phyloP scores from a whole-genome alignment of 2,888 invertebrate species.

The Macaria notata region DNA sequence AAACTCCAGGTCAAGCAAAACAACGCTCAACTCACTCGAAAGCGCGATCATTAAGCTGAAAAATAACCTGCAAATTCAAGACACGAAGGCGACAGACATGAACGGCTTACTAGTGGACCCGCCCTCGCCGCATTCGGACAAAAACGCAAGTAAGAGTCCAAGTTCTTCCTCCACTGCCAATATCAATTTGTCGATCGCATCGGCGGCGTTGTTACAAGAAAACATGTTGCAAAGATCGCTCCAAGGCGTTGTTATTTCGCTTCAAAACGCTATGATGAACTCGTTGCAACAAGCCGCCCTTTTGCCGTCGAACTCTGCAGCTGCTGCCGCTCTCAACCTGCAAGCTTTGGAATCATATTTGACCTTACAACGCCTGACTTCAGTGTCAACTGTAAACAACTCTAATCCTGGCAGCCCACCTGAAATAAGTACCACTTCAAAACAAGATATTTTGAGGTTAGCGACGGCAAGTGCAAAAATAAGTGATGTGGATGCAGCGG shows the following conservation, averaged over 20 bases:
- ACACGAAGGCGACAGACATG: slow-evolving; percentile 69
- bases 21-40: slow-evolving; percentile 76
- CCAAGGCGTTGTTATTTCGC: slow-evolving; percentile 89
- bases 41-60: slow-evolving; percentile 80
- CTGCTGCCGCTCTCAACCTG: slow-evolving; percentile 91
- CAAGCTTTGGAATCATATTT: slow-evolving; percentile 94
- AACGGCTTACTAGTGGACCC: slow-evolving; percentile 65
- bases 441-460: slow-evolving; percentile 86
- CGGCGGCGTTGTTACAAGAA: slow-evolving; percentile 84
- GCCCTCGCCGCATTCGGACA: slow-evolving; percentile 63
- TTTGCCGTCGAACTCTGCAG: slow-evolving; percentile 91
- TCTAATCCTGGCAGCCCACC: slow-evolving; percentile 57
- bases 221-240: slow-evolving; percentile 87
- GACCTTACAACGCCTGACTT: slow-evolving; percentile 90
- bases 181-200: slow-evolving; percentile 79
- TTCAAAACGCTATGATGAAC: slow-evolving; percentile 93
- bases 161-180: slow-evolving; percentile 64
- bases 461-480: slow-evolving; percentile 81
- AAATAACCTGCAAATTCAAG: slow-evolving; percentile 79
- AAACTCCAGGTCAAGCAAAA: slow-evolving; percentile 72
- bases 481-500: slow-evolving; percentile 67
- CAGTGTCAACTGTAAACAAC: slow-evolving; percentile 82
- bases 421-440: slow-evolving; percentile 70
- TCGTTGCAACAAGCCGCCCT: slow-evolving; percentile 92
- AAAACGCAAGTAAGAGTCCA: slow-evolving; percentile 73